A percentile compares a stretch with the other conserved stretches of the same genome.
Conservation (phyloP, 2,797 vertebrate species). For the Fratercula arctica region DNA sequence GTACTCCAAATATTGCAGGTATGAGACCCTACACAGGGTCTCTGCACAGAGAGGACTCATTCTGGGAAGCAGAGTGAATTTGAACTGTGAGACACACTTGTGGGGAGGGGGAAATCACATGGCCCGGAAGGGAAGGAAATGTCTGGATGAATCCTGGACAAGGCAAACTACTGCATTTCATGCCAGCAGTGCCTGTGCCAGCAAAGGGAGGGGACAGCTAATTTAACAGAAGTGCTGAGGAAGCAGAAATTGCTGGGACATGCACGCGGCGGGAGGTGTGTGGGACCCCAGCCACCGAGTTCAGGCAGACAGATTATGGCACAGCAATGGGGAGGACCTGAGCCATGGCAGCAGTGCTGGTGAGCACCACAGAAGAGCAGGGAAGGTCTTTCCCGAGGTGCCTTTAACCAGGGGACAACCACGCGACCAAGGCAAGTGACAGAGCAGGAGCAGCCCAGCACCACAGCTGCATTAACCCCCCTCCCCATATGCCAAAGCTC, state of each 20-base stretch:
- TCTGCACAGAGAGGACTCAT: neutral
- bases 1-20: neutral
- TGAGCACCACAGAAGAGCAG: neutral
- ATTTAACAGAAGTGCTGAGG: conserved; percentile 38
- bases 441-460: neutral
- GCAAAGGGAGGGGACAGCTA: conserved; percentile 21
- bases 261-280: neutral
- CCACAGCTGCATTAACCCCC: neutral
- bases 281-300: neutral
- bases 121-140: conserved; percentile 56
- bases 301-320: neutral
- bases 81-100: neutral
- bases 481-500: neutral
- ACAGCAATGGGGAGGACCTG: neutral
- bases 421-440: neutral
- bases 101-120: conserved; percentile 15
- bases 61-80: conserved; percentile 15
- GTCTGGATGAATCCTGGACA: conserved; percentile 40
- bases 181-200: neutral
- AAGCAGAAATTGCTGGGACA: neutral
- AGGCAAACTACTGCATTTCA: neutral
- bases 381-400: neutral
- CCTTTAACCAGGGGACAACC: neutral
- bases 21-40: neutral
- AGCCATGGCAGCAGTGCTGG: neutral